phyloP scores from a whole-genome alignment of 1,140 invertebrate species.

The Battus philenor region DNA sequence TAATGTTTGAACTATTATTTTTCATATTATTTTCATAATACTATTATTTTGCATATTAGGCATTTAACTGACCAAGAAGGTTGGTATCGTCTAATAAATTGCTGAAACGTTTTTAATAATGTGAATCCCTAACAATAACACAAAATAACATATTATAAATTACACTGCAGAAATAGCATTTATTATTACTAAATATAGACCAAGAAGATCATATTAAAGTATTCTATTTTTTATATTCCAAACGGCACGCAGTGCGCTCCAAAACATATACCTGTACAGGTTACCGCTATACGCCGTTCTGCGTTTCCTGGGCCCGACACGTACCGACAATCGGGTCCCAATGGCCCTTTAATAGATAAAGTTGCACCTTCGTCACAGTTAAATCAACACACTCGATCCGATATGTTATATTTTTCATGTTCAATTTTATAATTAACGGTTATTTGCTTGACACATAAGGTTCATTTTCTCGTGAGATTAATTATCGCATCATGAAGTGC shows the following conservation, averaged over 20 bases:
- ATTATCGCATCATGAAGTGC: background rate
- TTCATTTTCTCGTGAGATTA: slow-evolving; percentile 5
- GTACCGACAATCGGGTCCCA: slow-evolving; percentile 25
- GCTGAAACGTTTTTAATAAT: too few species aligned
- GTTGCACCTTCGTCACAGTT: slow-evolving; percentile 15
- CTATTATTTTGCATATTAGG: too few species aligned
- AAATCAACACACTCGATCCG: slow-evolving; percentile 4
- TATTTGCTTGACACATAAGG: slow-evolving; percentile 1
- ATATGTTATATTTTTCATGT: background rate
- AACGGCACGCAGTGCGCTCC: slow-evolving; percentile 28
- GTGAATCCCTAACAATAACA: too few species aligned
- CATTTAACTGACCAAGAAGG: too few species aligned
- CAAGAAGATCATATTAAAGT: too few species aligned
- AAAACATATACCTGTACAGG: slow-evolving; percentile 28
- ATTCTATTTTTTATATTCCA: background rate
- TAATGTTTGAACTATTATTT: too few species aligned
- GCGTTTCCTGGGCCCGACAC: slow-evolving; percentile 27
- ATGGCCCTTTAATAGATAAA: slow-evolving; percentile 34
- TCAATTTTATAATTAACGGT: too few species aligned
- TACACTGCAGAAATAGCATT: too few species aligned
- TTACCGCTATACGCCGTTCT: slow-evolving; percentile 22
- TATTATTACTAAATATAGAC: too few species aligned
- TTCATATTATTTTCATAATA: too few species aligned
- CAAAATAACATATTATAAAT: too few species aligned
- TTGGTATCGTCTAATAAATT: too few species aligned